A percentile compares a stretch with the other conserved stretches of the same genome.
phyloP scores from a whole-genome alignment of 1,140 invertebrate species.

The Lucilia cuprina region DNA sequence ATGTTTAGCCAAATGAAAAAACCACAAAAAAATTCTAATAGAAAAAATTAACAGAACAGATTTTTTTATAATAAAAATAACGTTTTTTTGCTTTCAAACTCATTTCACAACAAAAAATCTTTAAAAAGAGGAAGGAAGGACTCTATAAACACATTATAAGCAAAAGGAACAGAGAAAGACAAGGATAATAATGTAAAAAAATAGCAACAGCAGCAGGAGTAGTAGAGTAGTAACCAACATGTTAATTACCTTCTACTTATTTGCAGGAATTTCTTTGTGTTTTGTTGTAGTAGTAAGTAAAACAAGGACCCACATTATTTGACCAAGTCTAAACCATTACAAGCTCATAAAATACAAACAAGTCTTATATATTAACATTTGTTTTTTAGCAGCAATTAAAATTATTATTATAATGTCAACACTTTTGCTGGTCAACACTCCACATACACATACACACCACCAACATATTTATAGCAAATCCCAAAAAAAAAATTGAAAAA shows the following conservation, averaged over 20 bases:
- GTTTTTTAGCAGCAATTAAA: conserved; percentile 29
- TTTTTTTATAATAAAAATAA: neutral
- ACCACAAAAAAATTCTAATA: neutral
- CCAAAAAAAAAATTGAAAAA: neutral
- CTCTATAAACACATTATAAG: conserved; percentile 2
- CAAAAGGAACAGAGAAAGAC: neutral
- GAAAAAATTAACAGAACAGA: neutral
- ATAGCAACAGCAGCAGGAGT: neutral
- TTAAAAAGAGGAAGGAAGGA: neutral
- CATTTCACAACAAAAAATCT: neutral
- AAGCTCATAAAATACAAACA: neutral
- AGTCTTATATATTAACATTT: neutral
- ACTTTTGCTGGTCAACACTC: neutral
- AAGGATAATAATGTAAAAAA: neutral
- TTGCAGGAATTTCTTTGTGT: neutral
- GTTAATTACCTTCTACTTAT: conserved; percentile 16
- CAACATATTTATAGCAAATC: neutral
- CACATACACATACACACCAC: no score
- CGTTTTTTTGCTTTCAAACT: neutral
- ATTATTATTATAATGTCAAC: conserved; percentile 34
- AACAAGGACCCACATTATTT: neutral
- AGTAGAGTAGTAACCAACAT: neutral
- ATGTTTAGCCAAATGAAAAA: conserved; percentile 19
- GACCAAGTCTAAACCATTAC: neutral
- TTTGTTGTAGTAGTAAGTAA: neutral